Evolutionary conservation across 2,113 vertebrate species (phyloP).

Genomic region (Tricholaema leucomelas): DNA sequence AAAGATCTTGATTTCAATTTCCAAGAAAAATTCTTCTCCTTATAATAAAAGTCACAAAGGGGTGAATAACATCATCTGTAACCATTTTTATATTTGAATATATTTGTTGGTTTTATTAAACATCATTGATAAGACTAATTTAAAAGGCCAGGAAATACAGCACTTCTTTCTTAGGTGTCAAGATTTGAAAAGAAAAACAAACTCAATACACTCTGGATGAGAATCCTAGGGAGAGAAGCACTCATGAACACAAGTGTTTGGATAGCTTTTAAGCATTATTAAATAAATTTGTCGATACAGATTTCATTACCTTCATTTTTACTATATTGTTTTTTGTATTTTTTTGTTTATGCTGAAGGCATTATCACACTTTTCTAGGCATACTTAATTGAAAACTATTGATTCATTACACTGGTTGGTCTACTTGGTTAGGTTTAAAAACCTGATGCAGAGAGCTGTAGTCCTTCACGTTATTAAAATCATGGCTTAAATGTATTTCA

Average conservation of each 20-base stretch:
- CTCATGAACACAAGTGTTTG: not conserved
- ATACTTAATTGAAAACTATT: not conserved
- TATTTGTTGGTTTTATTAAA: not conserved
- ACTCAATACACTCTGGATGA: not conserved
- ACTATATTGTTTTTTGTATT: not conserved
- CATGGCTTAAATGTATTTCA: not conserved
- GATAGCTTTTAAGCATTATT: not conserved
- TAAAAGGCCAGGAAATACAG: not conserved
- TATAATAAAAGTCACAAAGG: not conserved
- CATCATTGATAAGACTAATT: not conserved
- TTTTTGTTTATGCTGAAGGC: conserved; percentile 8
- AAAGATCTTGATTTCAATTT: not conserved
- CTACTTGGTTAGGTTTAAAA: not conserved
- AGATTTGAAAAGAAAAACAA: not conserved
- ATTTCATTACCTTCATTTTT: conserved; percentile 6
- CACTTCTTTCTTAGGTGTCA: not conserved
- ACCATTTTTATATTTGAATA: not conserved
- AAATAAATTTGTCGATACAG: not conserved
- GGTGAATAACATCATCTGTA: not conserved
- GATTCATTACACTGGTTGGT: not conserved
- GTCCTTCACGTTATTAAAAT: not conserved
- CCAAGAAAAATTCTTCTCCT: not conserved
- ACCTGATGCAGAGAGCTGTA: not conserved
- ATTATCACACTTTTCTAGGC: not conserved
- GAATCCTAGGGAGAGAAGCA: not conserved